Conservation (phyloP, 2,888 invertebrate species). For the Parnassius apollo region DNA sequence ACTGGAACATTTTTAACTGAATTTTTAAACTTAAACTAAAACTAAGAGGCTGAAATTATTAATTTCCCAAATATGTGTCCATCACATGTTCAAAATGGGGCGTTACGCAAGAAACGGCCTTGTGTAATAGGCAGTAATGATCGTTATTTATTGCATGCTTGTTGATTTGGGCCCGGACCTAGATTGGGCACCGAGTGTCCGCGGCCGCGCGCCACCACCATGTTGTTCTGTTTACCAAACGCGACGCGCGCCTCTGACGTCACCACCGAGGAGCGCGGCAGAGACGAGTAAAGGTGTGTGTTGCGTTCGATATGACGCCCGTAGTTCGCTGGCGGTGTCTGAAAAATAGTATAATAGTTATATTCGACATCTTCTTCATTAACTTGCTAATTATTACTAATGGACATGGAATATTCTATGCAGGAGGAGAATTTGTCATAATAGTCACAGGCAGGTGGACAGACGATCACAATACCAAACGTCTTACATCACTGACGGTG, state of each 20-base stretch:
- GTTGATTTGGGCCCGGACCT: conserved; percentile 79
- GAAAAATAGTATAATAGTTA: conserved; percentile 33
- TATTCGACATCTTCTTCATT: too few relatives aligned
- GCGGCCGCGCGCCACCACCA: conserved; percentile 78
- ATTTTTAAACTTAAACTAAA: neutral
- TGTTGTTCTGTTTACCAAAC: conserved; percentile 85
- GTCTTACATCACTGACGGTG: too few relatives aligned
- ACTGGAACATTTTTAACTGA: too few relatives aligned
- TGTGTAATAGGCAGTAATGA: conserved; percentile 1
- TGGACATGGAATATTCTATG: too few relatives aligned
- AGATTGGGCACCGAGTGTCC: conserved; percentile 93
- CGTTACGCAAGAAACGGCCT: conserved; percentile 23
- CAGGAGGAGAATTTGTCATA: too few relatives aligned
- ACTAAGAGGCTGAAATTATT: neutral
- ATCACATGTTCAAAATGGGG: neutral
- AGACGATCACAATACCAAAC: too few relatives aligned
- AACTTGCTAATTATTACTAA: too few relatives aligned
- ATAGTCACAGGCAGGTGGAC: too few relatives aligned
- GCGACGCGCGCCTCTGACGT: conserved; percentile 83
- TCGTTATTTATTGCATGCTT: conserved; percentile 23
- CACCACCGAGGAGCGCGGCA: conserved; percentile 85
- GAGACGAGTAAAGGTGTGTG: conserved; percentile 85
- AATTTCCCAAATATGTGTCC: neutral
- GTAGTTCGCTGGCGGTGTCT: conserved; percentile 89
- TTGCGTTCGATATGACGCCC: conserved; percentile 88